phyloP scores from a whole-genome alignment of 2,888 invertebrate species.

The Limnephilus rhombicus region DNA sequence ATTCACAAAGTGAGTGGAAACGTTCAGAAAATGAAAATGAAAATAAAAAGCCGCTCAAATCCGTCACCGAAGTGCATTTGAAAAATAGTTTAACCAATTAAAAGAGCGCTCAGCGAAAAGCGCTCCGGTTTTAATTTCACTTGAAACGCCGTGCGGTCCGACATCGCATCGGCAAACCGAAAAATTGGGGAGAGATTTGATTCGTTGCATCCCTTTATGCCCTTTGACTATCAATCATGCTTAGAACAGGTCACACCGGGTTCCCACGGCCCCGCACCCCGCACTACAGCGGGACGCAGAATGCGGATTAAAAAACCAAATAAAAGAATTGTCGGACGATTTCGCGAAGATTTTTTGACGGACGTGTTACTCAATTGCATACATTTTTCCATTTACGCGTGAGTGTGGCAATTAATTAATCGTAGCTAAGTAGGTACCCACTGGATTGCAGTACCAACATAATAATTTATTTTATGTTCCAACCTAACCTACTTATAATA shows the following conservation, averaged over 20 bases:
- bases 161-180: slow-evolving; percentile 28
- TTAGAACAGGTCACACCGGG: slow-evolving; percentile 51
- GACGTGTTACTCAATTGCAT: background rate
- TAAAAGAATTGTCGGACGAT: background rate
- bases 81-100: background rate
- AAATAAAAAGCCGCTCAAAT: background rate
- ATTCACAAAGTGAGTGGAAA: background rate
- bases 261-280: slow-evolving; percentile 57
- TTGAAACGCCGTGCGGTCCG: slow-evolving; percentile 26
- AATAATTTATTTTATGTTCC: too few species aligned
- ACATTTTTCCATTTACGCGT: background rate
- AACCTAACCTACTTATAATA: too few species aligned
- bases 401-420: background rate
- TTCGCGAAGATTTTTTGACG: slow-evolving; percentile 12
- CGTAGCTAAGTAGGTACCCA: background rate
- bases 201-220: slow-evolving; percentile 59
- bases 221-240: slow-evolving; percentile 64
- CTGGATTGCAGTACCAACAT: too few species aligned
- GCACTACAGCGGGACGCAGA: background rate
- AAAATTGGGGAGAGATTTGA: slow-evolving; percentile 55
- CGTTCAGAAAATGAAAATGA: background rate
- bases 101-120: background rate
- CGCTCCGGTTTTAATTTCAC: slow-evolving; percentile 8
- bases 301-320: background rate
- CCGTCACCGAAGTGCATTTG: background rate